A percentile compares a stretch with the other conserved stretches of the same genome.
These are phyloP conservation scores for Halocaridina rubra DNA, from an alignment of 2,888 invertebrate species.

Conservation along the genomic window DNA sequence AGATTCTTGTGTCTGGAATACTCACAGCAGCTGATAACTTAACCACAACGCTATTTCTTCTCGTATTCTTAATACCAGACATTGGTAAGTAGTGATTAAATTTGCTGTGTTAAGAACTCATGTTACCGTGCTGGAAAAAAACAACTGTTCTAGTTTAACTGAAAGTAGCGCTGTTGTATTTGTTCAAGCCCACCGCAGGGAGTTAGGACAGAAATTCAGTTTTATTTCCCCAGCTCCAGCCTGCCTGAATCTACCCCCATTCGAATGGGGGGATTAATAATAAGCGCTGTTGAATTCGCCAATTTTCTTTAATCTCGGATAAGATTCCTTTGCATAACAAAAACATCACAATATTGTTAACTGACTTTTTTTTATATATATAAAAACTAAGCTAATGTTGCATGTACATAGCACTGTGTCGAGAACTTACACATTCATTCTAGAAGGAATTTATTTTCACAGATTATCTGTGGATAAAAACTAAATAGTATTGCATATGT, in stretches of 20 bases:
- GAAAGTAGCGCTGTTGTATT: no score
- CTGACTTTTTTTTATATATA: not conserved
- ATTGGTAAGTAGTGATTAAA: slow-evolving; percentile 35
- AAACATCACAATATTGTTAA: not conserved
- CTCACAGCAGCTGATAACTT: slow-evolving; percentile 13
- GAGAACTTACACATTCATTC: not conserved
- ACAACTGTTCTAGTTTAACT: no score
- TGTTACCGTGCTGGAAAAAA: no score
- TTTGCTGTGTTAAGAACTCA: no score
- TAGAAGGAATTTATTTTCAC: not conserved
- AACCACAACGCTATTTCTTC: not conserved
- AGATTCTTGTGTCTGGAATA: slow-evolving; percentile 30
- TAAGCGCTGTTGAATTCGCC: not conserved
- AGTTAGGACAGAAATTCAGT: no score
- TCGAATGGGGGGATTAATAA: no score
- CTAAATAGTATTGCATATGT: no score
- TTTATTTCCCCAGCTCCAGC: no score
- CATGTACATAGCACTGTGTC: no score
- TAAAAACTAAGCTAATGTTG: not conserved
- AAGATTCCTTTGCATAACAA: not conserved
- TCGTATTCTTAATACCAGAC: slow-evolving; percentile 17
- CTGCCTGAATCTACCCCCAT: no score
- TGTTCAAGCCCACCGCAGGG: no score
- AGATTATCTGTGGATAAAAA: slow-evolving; percentile 2
- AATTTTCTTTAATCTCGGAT: not conserved